These are phyloP conservation scores for Xiphophorus couchianus DNA, from an alignment of 2,113 vertebrate genomes.

Conservation along the genomic window DNA sequence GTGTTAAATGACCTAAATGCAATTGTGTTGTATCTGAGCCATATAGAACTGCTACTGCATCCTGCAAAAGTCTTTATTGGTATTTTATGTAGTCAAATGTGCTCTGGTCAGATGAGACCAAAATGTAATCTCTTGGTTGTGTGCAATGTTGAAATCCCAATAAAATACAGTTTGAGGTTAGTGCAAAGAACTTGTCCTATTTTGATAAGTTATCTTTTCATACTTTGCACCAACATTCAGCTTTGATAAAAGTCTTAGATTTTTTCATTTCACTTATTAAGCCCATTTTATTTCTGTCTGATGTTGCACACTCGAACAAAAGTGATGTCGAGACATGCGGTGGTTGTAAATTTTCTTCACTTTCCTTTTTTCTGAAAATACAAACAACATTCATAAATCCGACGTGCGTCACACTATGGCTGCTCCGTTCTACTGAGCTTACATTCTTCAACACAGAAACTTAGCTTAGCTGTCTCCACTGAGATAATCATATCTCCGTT, in stretches of 20 bases:
- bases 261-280: slow-evolving; percentile 28
- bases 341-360: too few relatives aligned
- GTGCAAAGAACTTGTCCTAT: not conserved
- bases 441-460: too few relatives aligned
- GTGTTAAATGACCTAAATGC: not conserved
- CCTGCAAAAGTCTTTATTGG: not conserved
- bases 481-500: too few relatives aligned
- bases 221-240: not conserved
- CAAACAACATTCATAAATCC: too few relatives aligned
- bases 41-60: not conserved
- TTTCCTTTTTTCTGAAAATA: too few relatives aligned
- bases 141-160: not conserved
- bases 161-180: not conserved
- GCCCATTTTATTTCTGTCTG: slow-evolving; percentile 13
- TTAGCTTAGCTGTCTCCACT: too few relatives aligned
- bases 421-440: too few relatives aligned
- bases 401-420: too few relatives aligned
- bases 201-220: not conserved
- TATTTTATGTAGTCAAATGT: not conserved
- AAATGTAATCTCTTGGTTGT: not conserved
- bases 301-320: not conserved
- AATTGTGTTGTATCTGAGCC: not conserved
- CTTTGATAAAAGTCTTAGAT: not conserved
- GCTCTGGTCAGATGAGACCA: too few relatives aligned
- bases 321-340: too few relatives aligned